Conservation (phyloP, 2,797 vertebrate species). For the Acomys russatus region DNA sequence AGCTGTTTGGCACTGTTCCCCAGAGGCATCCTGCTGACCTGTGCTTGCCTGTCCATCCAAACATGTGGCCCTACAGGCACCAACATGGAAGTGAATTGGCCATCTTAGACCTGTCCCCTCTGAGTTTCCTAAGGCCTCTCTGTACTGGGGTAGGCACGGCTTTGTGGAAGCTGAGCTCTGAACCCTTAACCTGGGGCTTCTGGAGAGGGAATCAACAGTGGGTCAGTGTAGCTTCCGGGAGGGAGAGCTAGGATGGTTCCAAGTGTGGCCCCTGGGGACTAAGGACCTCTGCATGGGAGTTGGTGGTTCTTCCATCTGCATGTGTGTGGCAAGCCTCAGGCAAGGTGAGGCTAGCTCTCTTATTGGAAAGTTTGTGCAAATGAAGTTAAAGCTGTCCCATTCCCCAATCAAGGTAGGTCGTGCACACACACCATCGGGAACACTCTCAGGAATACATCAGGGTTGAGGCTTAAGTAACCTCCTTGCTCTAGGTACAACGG, state of each 20-base stretch:
- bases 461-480: neutral
- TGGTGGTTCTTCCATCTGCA: neutral
- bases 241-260: too few relatives aligned
- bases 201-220: neutral
- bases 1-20: neutral
- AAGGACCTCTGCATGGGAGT: neutral
- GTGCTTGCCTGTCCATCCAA: fast-evolving
- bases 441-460: neutral
- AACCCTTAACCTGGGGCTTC: neutral
- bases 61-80: fast-evolving
- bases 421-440: neutral
- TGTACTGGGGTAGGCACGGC: fast-evolving
- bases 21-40: fast-evolving
- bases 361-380: neutral
- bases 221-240: neutral
- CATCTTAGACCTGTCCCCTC: neutral
- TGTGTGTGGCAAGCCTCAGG: neutral
- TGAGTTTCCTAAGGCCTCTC: neutral
- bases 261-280: neutral
- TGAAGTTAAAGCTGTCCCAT: neutral
- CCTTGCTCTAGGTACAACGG: neutral
- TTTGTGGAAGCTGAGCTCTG: neutral
- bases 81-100: fast-evolving
- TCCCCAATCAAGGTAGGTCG: too few relatives aligned
- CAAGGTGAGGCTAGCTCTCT: neutral